phyloP scores from a whole-genome alignment of 2,797 vertebrate genomes.

The Danio choprae region DNA sequence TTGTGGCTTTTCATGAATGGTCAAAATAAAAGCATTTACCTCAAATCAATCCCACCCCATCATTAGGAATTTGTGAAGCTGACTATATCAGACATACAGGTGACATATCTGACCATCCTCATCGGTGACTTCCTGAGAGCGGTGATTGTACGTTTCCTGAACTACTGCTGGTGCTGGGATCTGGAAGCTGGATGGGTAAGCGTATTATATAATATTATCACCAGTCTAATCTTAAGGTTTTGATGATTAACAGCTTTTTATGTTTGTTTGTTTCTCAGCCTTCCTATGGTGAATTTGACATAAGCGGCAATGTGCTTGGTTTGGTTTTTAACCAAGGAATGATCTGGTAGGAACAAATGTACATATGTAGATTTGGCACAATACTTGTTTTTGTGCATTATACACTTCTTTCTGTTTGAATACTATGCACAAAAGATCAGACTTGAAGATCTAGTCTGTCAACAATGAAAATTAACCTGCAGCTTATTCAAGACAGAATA shows the following conservation, averaged over 20 bases:
- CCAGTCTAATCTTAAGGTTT: not conserved
- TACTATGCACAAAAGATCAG: too few species aligned
- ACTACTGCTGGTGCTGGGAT: slow-evolving; percentile 99
- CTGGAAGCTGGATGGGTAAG: slow-evolving; percentile 97
- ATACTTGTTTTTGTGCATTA: too few species aligned
- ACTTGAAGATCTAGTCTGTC: too few species aligned
- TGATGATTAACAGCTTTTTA: slow-evolving; percentile 11
- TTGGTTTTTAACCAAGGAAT: slow-evolving; percentile 99
- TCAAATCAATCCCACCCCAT: not conserved
- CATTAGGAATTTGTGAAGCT: slow-evolving; percentile 94
- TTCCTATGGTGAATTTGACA: slow-evolving; percentile 97
- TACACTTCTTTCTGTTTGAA: too few species aligned
- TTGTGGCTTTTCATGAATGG: not conserved
- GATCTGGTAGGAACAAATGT: slow-evolving; percentile 87
- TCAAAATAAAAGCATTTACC: not conserved
- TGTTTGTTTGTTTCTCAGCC: slow-evolving; percentile 77
- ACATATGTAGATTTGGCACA: too few species aligned
- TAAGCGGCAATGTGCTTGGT: slow-evolving; percentile 96
- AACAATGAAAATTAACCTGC: too few species aligned
- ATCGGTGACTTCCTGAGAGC: slow-evolving; percentile 96
- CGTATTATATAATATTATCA: slow-evolving; percentile 29
- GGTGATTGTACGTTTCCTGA: slow-evolving; percentile 94
- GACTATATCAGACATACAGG: slow-evolving; percentile 95
- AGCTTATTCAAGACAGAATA: too few species aligned
- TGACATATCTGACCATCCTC: slow-evolving; percentile 94